These are phyloP conservation scores for Pseudorhombus dupliciocellatus DNA, from an alignment of 2,113 vertebrate species.

Conservation along the genomic window DNA sequence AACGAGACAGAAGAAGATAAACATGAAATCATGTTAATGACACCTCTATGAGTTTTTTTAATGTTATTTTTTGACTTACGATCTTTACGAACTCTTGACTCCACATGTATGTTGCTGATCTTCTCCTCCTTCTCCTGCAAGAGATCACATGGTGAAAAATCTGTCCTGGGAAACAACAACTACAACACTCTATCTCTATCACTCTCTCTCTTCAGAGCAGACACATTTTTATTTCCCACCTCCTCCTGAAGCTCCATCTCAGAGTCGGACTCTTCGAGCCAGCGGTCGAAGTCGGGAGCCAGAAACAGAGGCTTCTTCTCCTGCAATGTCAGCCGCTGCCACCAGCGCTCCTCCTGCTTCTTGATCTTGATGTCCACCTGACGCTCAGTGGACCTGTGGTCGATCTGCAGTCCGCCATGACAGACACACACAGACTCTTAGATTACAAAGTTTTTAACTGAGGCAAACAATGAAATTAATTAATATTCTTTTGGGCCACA, in stretches of 20 bases:
- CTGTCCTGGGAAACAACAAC: not conserved
- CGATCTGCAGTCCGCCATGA: slow-evolving; percentile 73
- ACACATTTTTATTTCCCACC: slow-evolving; percentile 67
- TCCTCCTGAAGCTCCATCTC: slow-evolving; percentile 95
- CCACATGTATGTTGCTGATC: slow-evolving; percentile 88
- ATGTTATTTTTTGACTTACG: slow-evolving; percentile 83
- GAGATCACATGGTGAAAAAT: slow-evolving; percentile 25
- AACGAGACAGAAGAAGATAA: not conserved
- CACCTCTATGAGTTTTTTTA: not conserved
- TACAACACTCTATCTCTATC: not conserved
- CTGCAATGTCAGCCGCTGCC: slow-evolving; percentile 92
- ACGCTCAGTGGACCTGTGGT: slow-evolving; percentile 89
- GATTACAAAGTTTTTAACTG: no score
- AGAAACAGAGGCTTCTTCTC: slow-evolving; percentile 92
- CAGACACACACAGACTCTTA: slow-evolving; percentile 11
- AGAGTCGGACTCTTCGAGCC: slow-evolving; percentile 95
- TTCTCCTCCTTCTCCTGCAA: slow-evolving; percentile 91
- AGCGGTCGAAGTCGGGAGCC: slow-evolving; percentile 94
- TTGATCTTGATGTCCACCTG: slow-evolving; percentile 91
- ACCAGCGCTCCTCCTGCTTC: slow-evolving; percentile 91
- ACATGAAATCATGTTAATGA: not conserved
- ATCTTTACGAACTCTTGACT: slow-evolving; percentile 91
- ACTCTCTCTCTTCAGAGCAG: not conserved
- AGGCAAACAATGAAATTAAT: no score
- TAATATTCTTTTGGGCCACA: not conserved